A percentile compares a stretch with the other conserved stretches of the same genome.
phyloP scores from a whole-genome alignment of 2,888 invertebrate species.

The Glaucopsyche alexis region DNA sequence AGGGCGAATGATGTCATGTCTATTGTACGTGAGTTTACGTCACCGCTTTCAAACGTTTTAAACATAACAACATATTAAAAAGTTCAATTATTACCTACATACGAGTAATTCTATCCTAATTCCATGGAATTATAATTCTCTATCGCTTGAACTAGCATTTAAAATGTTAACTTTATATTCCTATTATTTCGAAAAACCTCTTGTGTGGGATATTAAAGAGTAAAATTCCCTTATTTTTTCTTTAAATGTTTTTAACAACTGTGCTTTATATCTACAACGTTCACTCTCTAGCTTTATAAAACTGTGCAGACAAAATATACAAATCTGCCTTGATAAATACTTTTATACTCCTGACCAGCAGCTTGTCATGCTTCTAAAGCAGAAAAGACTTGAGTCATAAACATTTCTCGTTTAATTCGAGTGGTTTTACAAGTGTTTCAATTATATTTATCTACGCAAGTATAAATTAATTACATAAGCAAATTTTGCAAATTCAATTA shows the following conservation, averaged over 20 bases:
- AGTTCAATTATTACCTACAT: not conserved
- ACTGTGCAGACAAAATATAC: not conserved
- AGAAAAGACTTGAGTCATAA: not conserved
- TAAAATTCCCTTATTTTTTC: not conserved
- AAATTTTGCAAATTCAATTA: not conserved
- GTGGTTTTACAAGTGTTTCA: not conserved
- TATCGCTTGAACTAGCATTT: not conserved
- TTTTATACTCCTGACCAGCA: not conserved
- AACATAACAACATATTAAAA: not conserved
- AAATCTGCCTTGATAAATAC: not conserved
- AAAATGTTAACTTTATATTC: not conserved
- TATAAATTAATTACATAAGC: conserved; percentile 19
- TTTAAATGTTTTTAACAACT: not conserved
- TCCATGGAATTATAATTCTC: not conserved
- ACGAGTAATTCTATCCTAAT: not conserved
- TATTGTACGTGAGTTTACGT: conserved; percentile 35
- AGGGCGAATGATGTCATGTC: conserved; percentile 33
- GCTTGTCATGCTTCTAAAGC: conserved; percentile 17
- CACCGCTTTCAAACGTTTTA: conserved; percentile 34
- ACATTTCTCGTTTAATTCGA: conserved; percentile 4
- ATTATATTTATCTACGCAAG: conserved; percentile 11
- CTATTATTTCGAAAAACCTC: not conserved
- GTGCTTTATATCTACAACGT: not conserved
- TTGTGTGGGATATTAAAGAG: not conserved
- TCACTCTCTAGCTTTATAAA: not conserved